phyloP scores from a whole-genome alignment of 30 jellyfish, hydroid and myxozoan genomes.

The Turritopsis dohrnii region DNA sequence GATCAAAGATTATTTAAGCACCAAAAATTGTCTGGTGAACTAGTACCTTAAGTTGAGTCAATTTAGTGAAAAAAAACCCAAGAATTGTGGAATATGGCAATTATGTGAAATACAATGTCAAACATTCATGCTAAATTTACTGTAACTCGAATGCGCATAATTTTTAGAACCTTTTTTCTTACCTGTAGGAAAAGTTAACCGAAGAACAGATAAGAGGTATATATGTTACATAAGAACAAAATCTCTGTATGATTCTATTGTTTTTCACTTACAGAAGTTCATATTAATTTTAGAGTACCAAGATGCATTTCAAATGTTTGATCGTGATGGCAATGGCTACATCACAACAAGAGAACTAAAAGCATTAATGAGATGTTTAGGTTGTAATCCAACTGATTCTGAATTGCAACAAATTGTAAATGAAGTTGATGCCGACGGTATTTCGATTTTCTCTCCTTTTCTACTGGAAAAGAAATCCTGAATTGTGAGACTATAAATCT shows the following conservation, averaged over 20 bases:
- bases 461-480: too few species aligned
- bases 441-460: not conserved
- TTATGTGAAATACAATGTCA: too few species aligned
- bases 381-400: constrained; percentile 88
- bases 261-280: not conserved
- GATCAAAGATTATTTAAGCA: too few species aligned
- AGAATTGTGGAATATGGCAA: too few species aligned
- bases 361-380: constrained; percentile 84
- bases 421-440: constrained; percentile 96
- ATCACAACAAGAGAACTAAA: constrained; percentile 82
- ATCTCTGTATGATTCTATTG: not conserved
- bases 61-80: too few species aligned
- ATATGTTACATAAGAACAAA: too few species aligned
- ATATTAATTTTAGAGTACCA: constrained; percentile 46
- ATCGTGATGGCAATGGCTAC: constrained; percentile 84
- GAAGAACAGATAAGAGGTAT: constrained; percentile 3
- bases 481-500: too few species aligned
- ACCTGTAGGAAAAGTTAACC: not conserved
- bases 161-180: not conserved
- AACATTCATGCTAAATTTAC: too few species aligned
- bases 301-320: constrained; percentile 92
- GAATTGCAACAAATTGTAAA: constrained; percentile 81
- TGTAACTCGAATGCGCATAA: not conserved
- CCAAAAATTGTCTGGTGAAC: too few species aligned
- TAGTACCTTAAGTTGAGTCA: too few species aligned